Conservation (phyloP, 1,140 invertebrate genomes). For the Limonius californicus region DNA sequence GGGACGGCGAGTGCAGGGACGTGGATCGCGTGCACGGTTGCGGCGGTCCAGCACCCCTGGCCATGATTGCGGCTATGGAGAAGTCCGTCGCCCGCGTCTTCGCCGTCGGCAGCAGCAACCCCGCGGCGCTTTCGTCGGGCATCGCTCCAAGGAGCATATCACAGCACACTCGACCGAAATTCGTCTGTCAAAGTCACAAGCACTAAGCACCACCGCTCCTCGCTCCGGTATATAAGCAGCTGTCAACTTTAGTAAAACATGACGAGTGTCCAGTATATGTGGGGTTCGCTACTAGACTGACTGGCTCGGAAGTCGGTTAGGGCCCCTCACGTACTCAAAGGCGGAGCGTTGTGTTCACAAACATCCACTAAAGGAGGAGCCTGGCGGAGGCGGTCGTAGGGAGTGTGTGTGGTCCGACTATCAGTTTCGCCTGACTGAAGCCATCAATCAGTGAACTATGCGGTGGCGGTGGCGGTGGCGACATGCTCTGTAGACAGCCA, state of each 20-base stretch:
- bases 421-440: conserved; percentile 44
- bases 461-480: conserved; percentile 47
- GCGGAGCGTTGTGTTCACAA: conserved; percentile 19
- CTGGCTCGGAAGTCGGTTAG: conserved; percentile 18
- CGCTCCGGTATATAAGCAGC: conserved; percentile 15
- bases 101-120: conserved; percentile 40
- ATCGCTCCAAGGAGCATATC: conserved; percentile 45
- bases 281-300: conserved; percentile 32
- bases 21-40: conserved; percentile 16
- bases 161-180: conserved; percentile 16
- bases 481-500: conserved; percentile 47
- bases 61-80: conserved; percentile 91
- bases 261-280: conserved; percentile 29
- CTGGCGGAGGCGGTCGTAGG: conserved; percentile 24
- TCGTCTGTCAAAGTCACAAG: conserved; percentile 9
- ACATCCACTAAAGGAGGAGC: conserved; percentile 16
- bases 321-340: conserved; percentile 18
- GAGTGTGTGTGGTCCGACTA: conserved; percentile 43
- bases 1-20: background rate
- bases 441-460: conserved; percentile 46
- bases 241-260: conserved; percentile 25
- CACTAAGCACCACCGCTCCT: conserved; percentile 11
- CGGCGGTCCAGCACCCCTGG: conserved; percentile 55
- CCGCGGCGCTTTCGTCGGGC: conserved; percentile 41
- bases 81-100: conserved; percentile 77